Percentiles rank a stretch among this genome's conserved stretches.
These are phyloP conservation scores for Eleginops maclovinus DNA, from an alignment of 2,113 vertebrate genomes.

Conservation along the genomic window DNA sequence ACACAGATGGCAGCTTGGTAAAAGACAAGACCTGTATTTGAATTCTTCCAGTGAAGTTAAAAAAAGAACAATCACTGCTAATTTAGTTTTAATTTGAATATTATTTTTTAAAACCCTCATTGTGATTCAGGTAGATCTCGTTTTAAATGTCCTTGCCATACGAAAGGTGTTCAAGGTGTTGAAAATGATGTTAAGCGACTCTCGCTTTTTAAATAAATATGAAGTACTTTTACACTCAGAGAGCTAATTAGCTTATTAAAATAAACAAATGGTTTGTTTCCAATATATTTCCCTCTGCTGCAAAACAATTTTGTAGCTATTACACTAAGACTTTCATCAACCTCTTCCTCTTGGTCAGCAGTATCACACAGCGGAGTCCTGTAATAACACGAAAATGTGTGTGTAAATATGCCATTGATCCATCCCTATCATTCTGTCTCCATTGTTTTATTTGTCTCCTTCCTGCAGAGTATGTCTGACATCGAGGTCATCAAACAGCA, in stretches of 20 bases:
- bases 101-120: too few species aligned
- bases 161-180: neutral
- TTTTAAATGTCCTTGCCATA: conserved; percentile 20
- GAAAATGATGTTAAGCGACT: neutral
- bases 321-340: too few species aligned
- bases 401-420: conserved; percentile 24
- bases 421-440: neutral
- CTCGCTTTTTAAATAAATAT: neutral
- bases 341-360: neutral
- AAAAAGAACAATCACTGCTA: neutral
- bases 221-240: neutral
- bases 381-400: neutral
- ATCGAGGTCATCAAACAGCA: conserved; percentile 31
- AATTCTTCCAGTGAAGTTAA: conserved; percentile 1
- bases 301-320: neutral
- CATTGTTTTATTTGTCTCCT: neutral
- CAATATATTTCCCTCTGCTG: neutral
- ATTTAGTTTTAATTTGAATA: conserved; percentile 15
- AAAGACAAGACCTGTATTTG: neutral
- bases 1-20: neutral
- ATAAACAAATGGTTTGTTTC: neutral
- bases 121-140: neutral
- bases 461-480: conserved; percentile 23
- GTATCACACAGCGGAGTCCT: neutral
- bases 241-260: conserved; percentile 2